phyloP scores from a whole-genome alignment of 2,797 vertebrate species.

The Fringilla coelebs region DNA sequence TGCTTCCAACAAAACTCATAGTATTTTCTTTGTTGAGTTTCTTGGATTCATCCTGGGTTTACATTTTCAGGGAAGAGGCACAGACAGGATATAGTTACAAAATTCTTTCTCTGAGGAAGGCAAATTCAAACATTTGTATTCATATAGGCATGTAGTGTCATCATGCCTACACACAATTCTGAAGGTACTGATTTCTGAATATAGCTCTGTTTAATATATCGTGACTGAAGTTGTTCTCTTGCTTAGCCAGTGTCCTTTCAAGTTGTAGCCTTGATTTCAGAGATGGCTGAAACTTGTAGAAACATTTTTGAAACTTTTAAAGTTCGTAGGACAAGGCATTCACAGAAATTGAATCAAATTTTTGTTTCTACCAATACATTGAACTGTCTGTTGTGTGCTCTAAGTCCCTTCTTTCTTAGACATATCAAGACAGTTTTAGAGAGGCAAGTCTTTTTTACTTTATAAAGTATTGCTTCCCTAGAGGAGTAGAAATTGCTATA shows the following conservation, averaged over 20 bases:
- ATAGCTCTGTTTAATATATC: not conserved
- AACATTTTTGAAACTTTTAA: not conserved
- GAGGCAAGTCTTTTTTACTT: not conserved
- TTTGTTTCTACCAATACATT: not conserved
- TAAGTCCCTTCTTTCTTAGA: not conserved
- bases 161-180: not conserved
- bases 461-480: not conserved
- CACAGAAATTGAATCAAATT: not conserved
- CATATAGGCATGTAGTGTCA: not conserved
- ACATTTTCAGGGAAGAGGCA: not conserved
- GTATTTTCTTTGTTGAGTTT: not conserved
- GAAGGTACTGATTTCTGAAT: not conserved
- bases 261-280: not conserved
- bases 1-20: not conserved
- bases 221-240: not conserved
- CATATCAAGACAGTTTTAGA: not conserved
- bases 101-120: not conserved
- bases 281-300: not conserved
- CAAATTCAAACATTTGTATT: not conserved
- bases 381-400: not conserved
- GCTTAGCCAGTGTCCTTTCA: not conserved
- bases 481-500: not conserved
- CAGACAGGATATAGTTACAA: not conserved
- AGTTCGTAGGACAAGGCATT: not conserved
- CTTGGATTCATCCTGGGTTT: not conserved